Evolutionary conservation across 2,113 vertebrate genomes (phyloP).

Genomic region (Crocuta crocuta): DNA sequence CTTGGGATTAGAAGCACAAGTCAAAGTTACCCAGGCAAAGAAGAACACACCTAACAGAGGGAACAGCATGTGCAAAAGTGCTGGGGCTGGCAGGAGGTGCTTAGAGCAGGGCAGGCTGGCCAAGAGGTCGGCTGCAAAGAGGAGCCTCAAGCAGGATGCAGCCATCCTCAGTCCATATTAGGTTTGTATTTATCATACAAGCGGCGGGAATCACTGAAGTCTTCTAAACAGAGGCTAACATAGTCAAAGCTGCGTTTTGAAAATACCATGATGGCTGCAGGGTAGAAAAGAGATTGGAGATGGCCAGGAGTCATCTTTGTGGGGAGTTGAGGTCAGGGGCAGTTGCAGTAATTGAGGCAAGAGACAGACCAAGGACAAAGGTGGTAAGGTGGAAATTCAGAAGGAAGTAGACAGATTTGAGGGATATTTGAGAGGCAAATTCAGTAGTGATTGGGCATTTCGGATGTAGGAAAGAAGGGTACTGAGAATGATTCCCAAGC

Average conservation of each 20-base stretch:
- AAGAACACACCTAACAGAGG: background rate
- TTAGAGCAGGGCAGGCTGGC: background rate
- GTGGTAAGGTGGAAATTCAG: background rate
- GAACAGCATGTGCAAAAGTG: background rate
- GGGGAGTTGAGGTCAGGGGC: background rate
- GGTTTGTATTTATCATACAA: background rate
- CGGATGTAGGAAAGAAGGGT: background rate
- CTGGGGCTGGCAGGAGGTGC: background rate
- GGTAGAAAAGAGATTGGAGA: background rate
- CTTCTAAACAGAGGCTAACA: background rate
- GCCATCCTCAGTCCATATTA: background rate
- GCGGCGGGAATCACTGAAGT: background rate
- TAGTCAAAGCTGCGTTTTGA: background rate
- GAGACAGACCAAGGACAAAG: background rate
- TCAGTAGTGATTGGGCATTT: background rate
- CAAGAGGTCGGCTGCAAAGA: background rate
- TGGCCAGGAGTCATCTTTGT: background rate
- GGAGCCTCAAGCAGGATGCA: fast-evolving
- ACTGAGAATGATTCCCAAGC: background rate
- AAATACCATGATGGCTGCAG: background rate
- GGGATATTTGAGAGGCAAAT: background rate
- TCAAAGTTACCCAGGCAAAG: background rate
- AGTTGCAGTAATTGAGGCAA: background rate
- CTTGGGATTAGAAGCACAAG: background rate
- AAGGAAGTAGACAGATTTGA: background rate